These are phyloP conservation scores for Chloroceryle aenea DNA, from an alignment of 2,113 vertebrate genomes.

Conservation along the genomic window DNA sequence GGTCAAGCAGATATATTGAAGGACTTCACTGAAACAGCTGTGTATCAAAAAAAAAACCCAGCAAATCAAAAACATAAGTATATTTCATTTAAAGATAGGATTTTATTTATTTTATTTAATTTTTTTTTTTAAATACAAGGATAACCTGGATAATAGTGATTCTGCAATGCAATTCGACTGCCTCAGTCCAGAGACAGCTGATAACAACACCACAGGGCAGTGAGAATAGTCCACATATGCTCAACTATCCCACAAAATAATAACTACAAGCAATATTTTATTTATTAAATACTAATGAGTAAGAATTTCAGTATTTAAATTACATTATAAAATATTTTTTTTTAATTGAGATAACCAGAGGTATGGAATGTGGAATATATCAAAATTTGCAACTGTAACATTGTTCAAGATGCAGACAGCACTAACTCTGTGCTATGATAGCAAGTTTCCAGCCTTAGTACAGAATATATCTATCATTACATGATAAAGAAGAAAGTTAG, in stretches of 20 bases:
- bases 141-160: background rate
- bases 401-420: background rate
- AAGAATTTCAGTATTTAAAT: background rate
- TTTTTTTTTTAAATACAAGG: background rate
- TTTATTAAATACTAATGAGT: background rate
- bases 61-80: background rate
- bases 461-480: background rate
- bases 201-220: background rate
- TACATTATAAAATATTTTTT: background rate
- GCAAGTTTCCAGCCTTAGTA: background rate
- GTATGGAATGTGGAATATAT: background rate
- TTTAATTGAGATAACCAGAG: background rate
- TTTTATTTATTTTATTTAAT: no score
- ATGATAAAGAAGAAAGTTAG: background rate
- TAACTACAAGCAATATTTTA: background rate
- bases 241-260: background rate
- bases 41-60: background rate
- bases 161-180: background rate
- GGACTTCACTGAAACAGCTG: background rate
- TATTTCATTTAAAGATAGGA: no score
- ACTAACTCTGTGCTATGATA: background rate
- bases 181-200: background rate
- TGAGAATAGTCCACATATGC: background rate
- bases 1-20: background rate
- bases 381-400: background rate